phyloP scores from a whole-genome alignment of 1,140 invertebrate genomes.

The Gryllus bimaculatus region DNA sequence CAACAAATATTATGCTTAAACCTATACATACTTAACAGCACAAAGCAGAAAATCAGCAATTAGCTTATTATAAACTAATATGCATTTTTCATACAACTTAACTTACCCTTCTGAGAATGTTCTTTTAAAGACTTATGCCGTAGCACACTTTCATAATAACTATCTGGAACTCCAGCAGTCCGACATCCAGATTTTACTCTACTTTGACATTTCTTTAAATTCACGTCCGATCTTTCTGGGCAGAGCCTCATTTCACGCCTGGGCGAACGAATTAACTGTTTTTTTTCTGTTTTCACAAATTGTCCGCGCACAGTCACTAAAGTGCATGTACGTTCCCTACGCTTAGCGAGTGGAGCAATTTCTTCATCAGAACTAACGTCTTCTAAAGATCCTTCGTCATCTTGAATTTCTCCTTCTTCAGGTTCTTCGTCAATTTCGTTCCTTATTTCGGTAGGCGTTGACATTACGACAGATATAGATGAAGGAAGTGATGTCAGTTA shows the following conservation, averaged over 20 bases:
- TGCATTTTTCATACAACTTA: not conserved
- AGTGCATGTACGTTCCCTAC: not conserved
- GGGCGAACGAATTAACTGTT: not conserved
- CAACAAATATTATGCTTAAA: not conserved
- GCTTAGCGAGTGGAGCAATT: not conserved
- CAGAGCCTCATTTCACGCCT: not conserved
- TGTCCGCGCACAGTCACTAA: not conserved
- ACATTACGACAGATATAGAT: not conserved
- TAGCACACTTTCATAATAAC: not conserved
- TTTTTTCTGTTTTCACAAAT: not conserved
- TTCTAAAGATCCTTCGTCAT: constrained; percentile 11
- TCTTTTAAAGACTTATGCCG: not conserved
- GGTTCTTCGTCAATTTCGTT: constrained; percentile 6
- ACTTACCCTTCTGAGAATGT: not conserved
- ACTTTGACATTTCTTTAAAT: not conserved
- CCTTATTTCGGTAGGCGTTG: no score
- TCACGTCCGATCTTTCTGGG: not conserved
- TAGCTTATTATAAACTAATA: not conserved
- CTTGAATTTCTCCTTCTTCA: constrained; percentile 15
- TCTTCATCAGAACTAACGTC: constrained; percentile 14
- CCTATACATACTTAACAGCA: not conserved
- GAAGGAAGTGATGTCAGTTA: no score
- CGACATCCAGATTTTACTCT: not conserved
- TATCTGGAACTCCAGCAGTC: not conserved
- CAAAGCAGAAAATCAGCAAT: not conserved